Conservation (phyloP, 2,888 invertebrate species). For the Spilarctia lutea region DNA sequence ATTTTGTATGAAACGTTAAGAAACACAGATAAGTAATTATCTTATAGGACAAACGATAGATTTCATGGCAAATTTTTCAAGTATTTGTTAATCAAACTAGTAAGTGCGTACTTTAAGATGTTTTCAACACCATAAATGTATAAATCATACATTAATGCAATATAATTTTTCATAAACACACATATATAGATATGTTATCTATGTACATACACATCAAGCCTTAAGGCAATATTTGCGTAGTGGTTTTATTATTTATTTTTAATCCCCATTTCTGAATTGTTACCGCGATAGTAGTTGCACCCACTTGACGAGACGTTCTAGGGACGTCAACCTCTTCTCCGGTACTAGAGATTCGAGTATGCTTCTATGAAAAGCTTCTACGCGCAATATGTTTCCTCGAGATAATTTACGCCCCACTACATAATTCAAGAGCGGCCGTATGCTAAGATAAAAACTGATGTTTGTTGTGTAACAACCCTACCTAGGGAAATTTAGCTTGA, state of each 20-base stretch:
- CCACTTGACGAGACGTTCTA: slow-evolving; percentile 56
- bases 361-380: slow-evolving; percentile 74
- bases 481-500: slow-evolving; percentile 56
- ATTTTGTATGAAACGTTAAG: too few species aligned
- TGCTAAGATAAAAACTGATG: slow-evolving; percentile 51
- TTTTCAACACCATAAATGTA: too few species aligned
- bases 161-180: background rate
- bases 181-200: slow-evolving; percentile 9
- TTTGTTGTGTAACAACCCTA: slow-evolving; percentile 52
- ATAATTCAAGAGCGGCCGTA: slow-evolving; percentile 57
- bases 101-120: too few species aligned
- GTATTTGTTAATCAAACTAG: background rate
- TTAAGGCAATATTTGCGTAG: slow-evolving; percentile 27
- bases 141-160: background rate
- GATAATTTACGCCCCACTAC: slow-evolving; percentile 69
- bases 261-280: slow-evolving; percentile 48
- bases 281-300: slow-evolving; percentile 53
- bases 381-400: slow-evolving; percentile 68
- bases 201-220: slow-evolving; percentile 26
- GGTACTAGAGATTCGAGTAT: slow-evolving; percentile 68
- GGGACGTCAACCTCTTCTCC: slow-evolving; percentile 69
- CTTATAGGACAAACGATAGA: background rate
- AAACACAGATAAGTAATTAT: background rate
- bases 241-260: slow-evolving; percentile 53
- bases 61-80: background rate